These are phyloP conservation scores for Anniella stebbinsi DNA, from an alignment of 2,797 vertebrate genomes.

Conservation along the genomic window DNA sequence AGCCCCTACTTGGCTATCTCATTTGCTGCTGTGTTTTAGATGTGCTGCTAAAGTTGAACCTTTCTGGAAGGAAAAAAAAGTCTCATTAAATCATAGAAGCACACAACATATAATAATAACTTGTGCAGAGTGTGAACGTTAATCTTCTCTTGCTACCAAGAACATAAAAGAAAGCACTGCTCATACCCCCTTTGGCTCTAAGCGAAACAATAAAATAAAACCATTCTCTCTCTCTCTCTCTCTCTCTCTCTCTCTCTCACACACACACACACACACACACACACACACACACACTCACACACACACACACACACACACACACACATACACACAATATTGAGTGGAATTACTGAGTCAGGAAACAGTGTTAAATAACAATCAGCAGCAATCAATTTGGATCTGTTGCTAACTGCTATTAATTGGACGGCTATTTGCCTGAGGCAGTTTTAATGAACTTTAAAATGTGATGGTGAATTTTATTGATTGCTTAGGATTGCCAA, in stretches of 20 bases:
- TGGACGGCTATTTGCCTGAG: constrained; percentile 39
- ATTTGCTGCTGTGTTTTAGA: not conserved
- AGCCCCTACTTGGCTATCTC: not conserved
- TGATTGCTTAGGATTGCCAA: constrained; percentile 60
- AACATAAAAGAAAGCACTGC: not conserved
- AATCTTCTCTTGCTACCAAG: constrained; percentile 46
- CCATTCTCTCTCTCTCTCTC: not conserved
- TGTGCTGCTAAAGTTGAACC: constrained; percentile 37
- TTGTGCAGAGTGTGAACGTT: constrained; percentile 18
- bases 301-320: not conserved
- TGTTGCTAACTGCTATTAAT: constrained; percentile 60
- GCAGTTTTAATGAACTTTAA: constrained; percentile 53
- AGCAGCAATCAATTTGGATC: constrained; percentile 66
- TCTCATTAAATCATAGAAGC: constrained; percentile 33
- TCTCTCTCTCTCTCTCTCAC: not conserved
- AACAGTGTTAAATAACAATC: constrained; percentile 50
- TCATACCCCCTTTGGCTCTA: not conserved
- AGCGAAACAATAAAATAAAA: constrained; percentile 8
- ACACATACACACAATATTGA: not conserved
- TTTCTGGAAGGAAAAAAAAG: constrained; percentile 20
- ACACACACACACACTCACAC: not conserved
- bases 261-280: not conserved
- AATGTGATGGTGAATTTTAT: constrained; percentile 57
- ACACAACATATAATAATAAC: constrained; percentile 22
- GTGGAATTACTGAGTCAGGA: constrained; percentile 20